Base-by-base conservation (phyloP, 2,888 invertebrate species). In the Apamea anceps region DNA sequence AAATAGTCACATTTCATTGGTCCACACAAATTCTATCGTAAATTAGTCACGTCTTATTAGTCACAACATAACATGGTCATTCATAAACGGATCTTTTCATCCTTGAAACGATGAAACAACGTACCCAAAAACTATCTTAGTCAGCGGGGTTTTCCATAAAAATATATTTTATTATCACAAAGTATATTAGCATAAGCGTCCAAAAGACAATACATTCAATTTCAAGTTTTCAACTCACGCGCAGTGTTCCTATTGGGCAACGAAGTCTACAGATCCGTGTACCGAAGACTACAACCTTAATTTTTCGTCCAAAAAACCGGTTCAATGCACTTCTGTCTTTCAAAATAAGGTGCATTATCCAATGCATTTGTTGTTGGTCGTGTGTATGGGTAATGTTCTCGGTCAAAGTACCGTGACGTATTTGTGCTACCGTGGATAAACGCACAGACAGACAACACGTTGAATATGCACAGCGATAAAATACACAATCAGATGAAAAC, bases 381-480 rank as follows among this genome's bases (percentile, higher is more conserved):
- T 72, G 80, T 75, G 84, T 75, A 85, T 82, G 77, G 66, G 60
- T 85, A 83, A 82, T 18, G 62, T 87, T 85, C 91, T 77, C 75
- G 85, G 84, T 90, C 79, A 87, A 91, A 94, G 91, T 91, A 94
- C 94, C 95, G 94, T 96, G 94, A 93, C 95, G 93, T 92, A 91
- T 94, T 94, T 94, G 93, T 95, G 94, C 91, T 92, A 95, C 95
- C 96, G 95, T 96, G 95, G 90, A 94, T 95, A 96, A 96, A 95
- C 93, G 95, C 94, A 94, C 96, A 94, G 89, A 94, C 93, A 82
- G 86, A 89, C 89, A 91, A 92, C 87, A 89, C 88, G 90, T 93
- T 94, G 93, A 93, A 95, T 94, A 94, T 92, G 93, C 92, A 94
- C 93, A 94, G 87, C 90, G 91, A 94, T 93, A 92, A 93, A 93